A percentile compares a stretch with the other conserved stretches of the same genome.
These are phyloP conservation scores for Leptura quadrifasciata DNA, from an alignment of 2,888 invertebrate species.

Conservation along the genomic window DNA sequence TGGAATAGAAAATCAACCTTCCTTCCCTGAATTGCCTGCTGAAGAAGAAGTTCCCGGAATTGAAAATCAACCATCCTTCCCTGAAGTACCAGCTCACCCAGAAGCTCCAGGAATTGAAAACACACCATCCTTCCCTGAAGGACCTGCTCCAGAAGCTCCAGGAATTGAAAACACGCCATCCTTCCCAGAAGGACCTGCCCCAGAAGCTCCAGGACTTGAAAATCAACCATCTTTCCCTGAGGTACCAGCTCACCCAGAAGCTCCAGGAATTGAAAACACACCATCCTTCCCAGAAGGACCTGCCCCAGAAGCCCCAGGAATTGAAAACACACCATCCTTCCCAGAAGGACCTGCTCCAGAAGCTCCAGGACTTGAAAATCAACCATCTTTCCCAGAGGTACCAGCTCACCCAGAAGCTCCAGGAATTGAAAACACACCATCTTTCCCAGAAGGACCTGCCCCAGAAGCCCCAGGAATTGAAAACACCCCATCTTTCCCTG, in stretches of 20 bases:
- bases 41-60: conserved; percentile 11
- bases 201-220: conserved; percentile 7
- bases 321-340: conserved; percentile 29
- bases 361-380: conserved; percentile 10
- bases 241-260: not conserved
- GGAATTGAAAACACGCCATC: conserved; percentile 28
- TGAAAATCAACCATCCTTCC: conserved; percentile 20
- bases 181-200: conserved; percentile 15
- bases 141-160: conserved; percentile 22
- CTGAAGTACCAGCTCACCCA: not conserved
- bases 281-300: conserved; percentile 34
- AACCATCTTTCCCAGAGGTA: conserved; percentile 13
- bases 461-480: conserved; percentile 15
- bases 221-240: conserved; percentile 31
- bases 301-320: conserved; percentile 8
- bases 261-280: conserved; percentile 14
- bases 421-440: conserved; percentile 19
- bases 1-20: conserved; percentile 9
- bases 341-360: conserved; percentile 13
- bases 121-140: conserved; percentile 35
- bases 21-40: conserved; percentile 9
- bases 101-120: conserved; percentile 16
- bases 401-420: not conserved
- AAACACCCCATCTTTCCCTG: conserved; percentile 24
- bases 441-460: conserved; percentile 24